These are phyloP conservation scores for Tricholaema leucomelas DNA, from an alignment of 2,113 vertebrate species.

Conservation along the genomic window DNA sequence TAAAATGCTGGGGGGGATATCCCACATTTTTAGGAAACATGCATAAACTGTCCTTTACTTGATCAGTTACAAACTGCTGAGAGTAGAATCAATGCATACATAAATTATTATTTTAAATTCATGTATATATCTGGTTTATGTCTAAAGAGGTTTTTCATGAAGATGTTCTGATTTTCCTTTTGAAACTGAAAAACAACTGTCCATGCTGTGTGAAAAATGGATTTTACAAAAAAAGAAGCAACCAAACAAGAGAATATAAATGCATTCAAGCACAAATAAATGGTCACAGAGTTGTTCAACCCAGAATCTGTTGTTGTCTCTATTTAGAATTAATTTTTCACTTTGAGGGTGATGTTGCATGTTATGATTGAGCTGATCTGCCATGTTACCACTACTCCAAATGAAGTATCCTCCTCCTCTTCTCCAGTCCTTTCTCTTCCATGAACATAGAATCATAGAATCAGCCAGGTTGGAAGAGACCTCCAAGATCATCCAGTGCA, in stretches of 20 bases:
- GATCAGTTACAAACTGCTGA: not conserved
- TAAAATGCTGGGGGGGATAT: not conserved
- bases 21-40: not conserved
- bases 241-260: not conserved
- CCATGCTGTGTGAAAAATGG: not conserved
- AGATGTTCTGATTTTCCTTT: not conserved
- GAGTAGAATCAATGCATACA: not conserved
- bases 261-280: not conserved
- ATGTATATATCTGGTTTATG: not conserved
- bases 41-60: not conserved
- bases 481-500: no score
- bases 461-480: no score
- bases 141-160: not conserved
- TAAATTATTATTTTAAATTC: not conserved
- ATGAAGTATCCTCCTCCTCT: not conserved
- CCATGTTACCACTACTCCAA: not conserved
- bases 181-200: not conserved
- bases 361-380: not conserved
- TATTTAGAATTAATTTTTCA: not conserved
- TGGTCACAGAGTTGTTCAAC: not conserved
- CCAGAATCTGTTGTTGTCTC: not conserved
- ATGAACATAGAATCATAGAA: no score
- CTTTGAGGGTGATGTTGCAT: not conserved
- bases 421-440: not conserved
- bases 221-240: not conserved